These are phyloP conservation scores for Nomada ruficornis DNA, from an alignment of 2,888 invertebrate genomes.

Conservation along the genomic window DNA sequence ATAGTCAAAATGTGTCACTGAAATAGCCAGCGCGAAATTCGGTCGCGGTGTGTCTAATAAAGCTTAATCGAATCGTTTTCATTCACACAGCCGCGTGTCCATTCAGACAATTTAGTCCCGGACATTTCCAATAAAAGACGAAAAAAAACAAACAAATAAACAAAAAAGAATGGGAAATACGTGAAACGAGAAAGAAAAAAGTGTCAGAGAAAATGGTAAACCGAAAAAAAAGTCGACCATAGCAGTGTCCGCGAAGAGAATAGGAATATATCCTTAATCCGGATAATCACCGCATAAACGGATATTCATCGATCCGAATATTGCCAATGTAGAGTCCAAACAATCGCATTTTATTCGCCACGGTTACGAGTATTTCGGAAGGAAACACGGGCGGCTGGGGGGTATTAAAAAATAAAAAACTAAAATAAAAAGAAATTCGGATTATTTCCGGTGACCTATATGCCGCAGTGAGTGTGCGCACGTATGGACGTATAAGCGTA, in stretches of 20 bases:
- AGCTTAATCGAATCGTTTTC: conserved; percentile 14
- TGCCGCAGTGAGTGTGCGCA: conserved; percentile 6
- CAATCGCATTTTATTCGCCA: conserved; percentile 41
- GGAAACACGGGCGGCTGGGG: neutral
- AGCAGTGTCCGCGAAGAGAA: neutral
- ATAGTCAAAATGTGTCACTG: neutral
- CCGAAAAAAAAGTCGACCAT: neutral
- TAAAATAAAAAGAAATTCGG: conserved; percentile 42
- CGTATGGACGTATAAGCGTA: neutral
- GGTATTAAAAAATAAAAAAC: conserved; percentile 41
- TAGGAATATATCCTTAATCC: conserved; percentile 23
- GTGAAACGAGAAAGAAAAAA: neutral
- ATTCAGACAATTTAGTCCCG: neutral
- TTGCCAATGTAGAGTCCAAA: conserved; percentile 34
- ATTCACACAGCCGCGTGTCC: neutral
- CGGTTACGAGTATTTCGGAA: conserved; percentile 33
- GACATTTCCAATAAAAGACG: neutral
- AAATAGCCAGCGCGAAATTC: neutral
- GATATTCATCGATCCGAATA: conserved; percentile 47
- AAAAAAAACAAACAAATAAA: neutral
- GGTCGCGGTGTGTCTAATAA: conserved; percentile 8
- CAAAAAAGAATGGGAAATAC: neutral
- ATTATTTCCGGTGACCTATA: conserved; percentile 57
- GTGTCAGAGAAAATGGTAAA: neutral
- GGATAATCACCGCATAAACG: conserved; percentile 45